A percentile compares a stretch with the other conserved stretches of the same genome.
These are phyloP conservation scores for Tadarida brasiliensis DNA, from an alignment of 2,797 vertebrate species.

Conservation along the genomic window DNA sequence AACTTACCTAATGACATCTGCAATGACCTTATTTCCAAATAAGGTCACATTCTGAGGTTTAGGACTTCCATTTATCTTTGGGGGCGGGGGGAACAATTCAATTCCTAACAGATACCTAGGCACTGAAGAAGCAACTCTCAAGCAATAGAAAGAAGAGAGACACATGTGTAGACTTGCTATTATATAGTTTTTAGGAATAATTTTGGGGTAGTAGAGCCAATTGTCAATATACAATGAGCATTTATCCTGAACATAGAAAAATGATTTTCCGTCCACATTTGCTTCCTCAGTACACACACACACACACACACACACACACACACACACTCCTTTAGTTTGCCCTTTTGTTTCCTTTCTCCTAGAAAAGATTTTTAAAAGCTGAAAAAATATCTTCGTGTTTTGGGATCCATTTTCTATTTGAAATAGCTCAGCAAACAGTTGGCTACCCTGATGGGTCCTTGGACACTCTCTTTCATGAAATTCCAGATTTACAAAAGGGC, in stretches of 20 bases:
- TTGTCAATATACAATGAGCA: not conserved
- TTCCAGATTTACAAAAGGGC: not conserved
- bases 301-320: not conserved
- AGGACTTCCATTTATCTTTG: not conserved
- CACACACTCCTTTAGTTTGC: not conserved
- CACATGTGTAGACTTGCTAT: not conserved
- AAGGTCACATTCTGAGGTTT: not conserved
- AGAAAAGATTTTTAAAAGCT: not conserved
- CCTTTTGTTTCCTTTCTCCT: slow-evolving; percentile 3
- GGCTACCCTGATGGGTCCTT: not conserved
- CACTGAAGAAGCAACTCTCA: not conserved
- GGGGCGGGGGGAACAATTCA: not conserved
- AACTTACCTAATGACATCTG: not conserved
- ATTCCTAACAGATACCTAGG: not conserved
- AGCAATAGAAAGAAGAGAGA: not conserved
- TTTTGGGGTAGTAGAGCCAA: not conserved
- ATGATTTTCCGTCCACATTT: not conserved
- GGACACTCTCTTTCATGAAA: slow-evolving; percentile 44
- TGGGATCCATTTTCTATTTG: slow-evolving; percentile 58
- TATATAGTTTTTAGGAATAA: slow-evolving; percentile 17
- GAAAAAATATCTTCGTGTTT: slow-evolving; percentile 4
- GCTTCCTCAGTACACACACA: not conserved
- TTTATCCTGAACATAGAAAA: slow-evolving; percentile 23
- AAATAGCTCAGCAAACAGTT: slow-evolving; percentile 63
- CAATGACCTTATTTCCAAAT: not conserved